Conservation (phyloP, 1,140 invertebrate species). For the Agraylea sexmaculata region DNA sequence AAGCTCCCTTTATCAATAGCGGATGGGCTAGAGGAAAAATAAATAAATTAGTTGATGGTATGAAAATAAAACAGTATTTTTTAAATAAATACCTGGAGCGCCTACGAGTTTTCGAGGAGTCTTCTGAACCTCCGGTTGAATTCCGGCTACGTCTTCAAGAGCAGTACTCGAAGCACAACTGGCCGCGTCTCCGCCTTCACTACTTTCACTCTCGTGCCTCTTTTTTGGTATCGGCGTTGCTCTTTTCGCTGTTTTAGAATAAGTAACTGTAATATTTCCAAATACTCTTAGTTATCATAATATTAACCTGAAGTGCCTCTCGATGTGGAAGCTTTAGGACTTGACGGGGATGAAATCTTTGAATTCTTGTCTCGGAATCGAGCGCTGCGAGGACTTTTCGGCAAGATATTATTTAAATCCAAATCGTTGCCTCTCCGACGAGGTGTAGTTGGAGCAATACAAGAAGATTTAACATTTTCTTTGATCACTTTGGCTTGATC, state of each 20-base stretch:
- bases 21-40: constrained; percentile 26
- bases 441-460: constrained; percentile 28
- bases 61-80: neutral
- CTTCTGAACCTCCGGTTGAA: constrained; percentile 40
- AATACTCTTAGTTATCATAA: neutral
- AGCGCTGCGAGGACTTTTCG: constrained; percentile 25
- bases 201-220: constrained; percentile 34
- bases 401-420: constrained; percentile 30
- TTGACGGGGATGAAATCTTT: constrained; percentile 27
- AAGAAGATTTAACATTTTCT: constrained; percentile 26
- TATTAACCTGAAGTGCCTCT: constrained; percentile 22
- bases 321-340: constrained; percentile 37
- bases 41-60: neutral
- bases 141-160: constrained; percentile 32
- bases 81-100: constrained; percentile 27
- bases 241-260: constrained; percentile 7
- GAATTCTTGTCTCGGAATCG: constrained; percentile 26
- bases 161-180: constrained; percentile 29
- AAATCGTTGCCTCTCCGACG: constrained; percentile 30
- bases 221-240: constrained; percentile 23
- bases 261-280: neutral
- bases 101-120: constrained; percentile 37
- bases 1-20: constrained; percentile 33
- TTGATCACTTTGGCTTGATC: constrained; percentile 36
- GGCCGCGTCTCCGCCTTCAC: constrained; percentile 32